Conservation (phyloP, 2,888 invertebrate species). For the Nipponacmea schrenckii region DNA sequence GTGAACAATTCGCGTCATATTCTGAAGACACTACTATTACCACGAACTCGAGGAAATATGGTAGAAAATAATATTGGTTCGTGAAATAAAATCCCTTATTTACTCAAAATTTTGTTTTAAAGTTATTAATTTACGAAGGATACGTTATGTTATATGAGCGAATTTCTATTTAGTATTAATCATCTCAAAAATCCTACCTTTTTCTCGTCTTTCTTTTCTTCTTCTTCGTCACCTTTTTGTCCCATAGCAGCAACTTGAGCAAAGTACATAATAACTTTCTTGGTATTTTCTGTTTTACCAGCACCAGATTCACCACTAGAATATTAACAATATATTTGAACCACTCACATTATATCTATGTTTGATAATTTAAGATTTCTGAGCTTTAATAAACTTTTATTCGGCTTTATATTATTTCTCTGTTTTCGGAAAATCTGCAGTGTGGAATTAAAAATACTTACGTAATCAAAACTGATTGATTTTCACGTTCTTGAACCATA, state of each 20-base stretch:
- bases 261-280: conserved; percentile 99
- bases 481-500: conserved; percentile 91
- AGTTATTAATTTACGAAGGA: too few relatives aligned
- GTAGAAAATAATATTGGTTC: too few relatives aligned
- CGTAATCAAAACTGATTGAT: conserved; percentile 39
- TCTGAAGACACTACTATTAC: too few relatives aligned
- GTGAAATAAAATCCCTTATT: too few relatives aligned
- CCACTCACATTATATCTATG: not conserved
- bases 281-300: conserved; percentile 99
- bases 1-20: too few relatives aligned
- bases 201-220: conserved; percentile 14
- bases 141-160: too few relatives aligned
- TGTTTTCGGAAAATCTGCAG: too few relatives aligned
- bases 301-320: conserved; percentile 94
- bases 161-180: not conserved
- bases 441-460: not conserved
- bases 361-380: not conserved
- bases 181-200: conserved; percentile 66
- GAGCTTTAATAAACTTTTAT: not conserved
- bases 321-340: not conserved
- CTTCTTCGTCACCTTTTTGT: conserved; percentile 29
- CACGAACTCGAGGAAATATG: too few relatives aligned
- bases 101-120: too few relatives aligned
- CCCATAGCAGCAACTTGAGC: conserved; percentile 79
- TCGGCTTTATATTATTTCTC: not conserved